Evolutionary conservation across 2,888 invertebrate genomes (phyloP).

Genomic region (Caenorhabditis japonica): DNA sequence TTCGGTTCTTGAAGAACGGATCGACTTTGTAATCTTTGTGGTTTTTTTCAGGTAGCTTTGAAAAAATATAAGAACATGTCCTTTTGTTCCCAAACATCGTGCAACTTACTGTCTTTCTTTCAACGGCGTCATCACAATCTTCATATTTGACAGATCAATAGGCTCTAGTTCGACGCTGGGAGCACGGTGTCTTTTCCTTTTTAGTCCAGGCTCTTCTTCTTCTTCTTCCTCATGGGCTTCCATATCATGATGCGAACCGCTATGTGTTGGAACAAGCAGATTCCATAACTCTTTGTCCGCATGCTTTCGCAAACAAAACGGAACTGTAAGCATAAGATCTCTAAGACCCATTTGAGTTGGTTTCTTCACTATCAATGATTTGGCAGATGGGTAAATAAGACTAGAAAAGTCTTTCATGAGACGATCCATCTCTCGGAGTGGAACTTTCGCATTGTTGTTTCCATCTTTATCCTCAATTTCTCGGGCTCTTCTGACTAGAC

Average conservation of each 20-base stretch:
- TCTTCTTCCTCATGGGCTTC: not conserved
- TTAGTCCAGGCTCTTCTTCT: not conserved
- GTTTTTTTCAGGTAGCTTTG: too few relatives aligned
- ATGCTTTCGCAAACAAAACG: constrained; percentile 1
- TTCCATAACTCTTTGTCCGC: not conserved
- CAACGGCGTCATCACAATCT: constrained; percentile 6
- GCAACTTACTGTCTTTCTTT: too few relatives aligned
- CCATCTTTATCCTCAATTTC: not conserved
- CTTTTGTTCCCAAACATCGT: too few relatives aligned
- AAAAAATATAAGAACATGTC: too few relatives aligned
- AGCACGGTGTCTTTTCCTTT: not conserved
- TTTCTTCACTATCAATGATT: not conserved
- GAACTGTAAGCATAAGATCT: constrained; percentile 8
- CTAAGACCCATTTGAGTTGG: not conserved
- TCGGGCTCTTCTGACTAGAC: not conserved
- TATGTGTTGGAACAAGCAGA: not conserved
- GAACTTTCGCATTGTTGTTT: constrained; percentile 1
- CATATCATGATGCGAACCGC: not conserved
- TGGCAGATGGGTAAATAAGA: not conserved
- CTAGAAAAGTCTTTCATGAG: constrained; percentile 29
- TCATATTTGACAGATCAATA: constrained; percentile 17
- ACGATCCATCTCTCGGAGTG: constrained; percentile 14
- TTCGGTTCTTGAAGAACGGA: too few relatives aligned
- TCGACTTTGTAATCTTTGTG: too few relatives aligned
- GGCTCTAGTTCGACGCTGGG: not conserved